These are phyloP conservation scores for Noctua fimbriata DNA, from an alignment of 2,888 invertebrate species.

Conservation along the genomic window DNA sequence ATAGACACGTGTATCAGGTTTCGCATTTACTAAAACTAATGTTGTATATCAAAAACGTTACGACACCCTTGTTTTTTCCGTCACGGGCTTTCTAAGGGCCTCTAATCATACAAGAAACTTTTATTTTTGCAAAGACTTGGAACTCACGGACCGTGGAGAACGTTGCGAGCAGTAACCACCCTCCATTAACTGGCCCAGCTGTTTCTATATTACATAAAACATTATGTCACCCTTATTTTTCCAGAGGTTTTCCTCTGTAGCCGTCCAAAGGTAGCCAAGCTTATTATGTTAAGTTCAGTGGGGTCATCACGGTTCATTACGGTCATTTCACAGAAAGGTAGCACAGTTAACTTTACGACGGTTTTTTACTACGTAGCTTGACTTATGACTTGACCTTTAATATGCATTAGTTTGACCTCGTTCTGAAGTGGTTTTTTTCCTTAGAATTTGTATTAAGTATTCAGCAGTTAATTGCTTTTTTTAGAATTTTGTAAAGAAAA, in stretches of 20 bases:
- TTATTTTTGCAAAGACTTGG: background rate
- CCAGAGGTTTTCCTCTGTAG: conserved; percentile 33
- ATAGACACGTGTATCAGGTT: too few species aligned
- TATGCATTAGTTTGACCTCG: conserved; percentile 46
- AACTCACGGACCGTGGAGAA: background rate
- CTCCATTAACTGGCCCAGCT: background rate
- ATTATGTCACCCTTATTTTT: conserved; percentile 44
- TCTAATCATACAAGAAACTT: background rate
- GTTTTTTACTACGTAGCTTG: conserved; percentile 41
- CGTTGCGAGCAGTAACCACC: background rate
- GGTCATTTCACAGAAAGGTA: conserved; percentile 45
- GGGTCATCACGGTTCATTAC: conserved; percentile 56
- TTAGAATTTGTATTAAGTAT: background rate
- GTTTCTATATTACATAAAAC: conserved; percentile 21
- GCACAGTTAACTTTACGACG: conserved; percentile 47
- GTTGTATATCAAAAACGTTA: too few species aligned
- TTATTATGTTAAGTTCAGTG: conserved; percentile 61
- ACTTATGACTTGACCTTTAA: conserved; percentile 53
- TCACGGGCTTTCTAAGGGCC: background rate
- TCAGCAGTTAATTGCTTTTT: background rate
- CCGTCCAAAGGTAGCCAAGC: conserved; percentile 39
- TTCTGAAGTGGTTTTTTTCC: conserved; percentile 27
- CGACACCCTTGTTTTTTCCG: background rate
- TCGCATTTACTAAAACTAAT: too few species aligned
- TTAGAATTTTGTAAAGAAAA: background rate